A percentile compares a stretch with the other conserved stretches of the same genome.
These are phyloP conservation scores for Eumeta japonica DNA, from an alignment of 1,140 invertebrate species.

Conservation along the genomic window DNA sequence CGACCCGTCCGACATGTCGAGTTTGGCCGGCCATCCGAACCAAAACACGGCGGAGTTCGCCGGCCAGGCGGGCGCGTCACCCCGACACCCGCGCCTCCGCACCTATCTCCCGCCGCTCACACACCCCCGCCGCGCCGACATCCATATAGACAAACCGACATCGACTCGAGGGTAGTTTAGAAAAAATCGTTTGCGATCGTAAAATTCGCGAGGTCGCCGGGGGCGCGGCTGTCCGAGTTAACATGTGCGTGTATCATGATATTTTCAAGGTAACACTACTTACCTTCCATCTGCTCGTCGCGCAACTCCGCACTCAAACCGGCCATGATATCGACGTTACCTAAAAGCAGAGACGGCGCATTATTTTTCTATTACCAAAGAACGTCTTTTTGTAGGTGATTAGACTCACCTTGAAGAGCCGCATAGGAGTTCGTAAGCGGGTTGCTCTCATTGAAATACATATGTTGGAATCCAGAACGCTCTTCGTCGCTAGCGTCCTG, in stretches of 20 bases:
- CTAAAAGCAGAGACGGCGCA: conserved; percentile 5
- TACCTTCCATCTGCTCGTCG: conserved; percentile 48
- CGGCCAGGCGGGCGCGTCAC: conserved; percentile 8
- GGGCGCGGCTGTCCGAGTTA: conserved; percentile 55
- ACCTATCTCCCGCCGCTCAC: conserved; percentile 7
- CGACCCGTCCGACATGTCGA: conserved; percentile 11
- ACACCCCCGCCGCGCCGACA: conserved; percentile 33
- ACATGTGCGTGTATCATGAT: conserved; percentile 50
- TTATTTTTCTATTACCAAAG: background rate
- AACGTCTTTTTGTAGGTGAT: no score
- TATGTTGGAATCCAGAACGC: conserved; percentile 36
- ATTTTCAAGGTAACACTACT: conserved; percentile 30
- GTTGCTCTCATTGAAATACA: conserved; percentile 46
- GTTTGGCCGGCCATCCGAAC: conserved; percentile 6
- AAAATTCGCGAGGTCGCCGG: conserved; percentile 39
- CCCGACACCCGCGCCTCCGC: conserved; percentile 6
- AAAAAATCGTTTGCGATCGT: conserved; percentile 24
- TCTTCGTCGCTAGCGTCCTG: conserved; percentile 50
- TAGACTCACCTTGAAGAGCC: conserved; percentile 37
- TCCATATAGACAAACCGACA: conserved; percentile 27
- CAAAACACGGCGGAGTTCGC: no score
- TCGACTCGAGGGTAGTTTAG: conserved; percentile 41
- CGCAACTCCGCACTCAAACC: conserved; percentile 42
- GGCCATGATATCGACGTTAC: conserved; percentile 49
- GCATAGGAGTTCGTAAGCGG: conserved; percentile 47